Evolutionary conservation across 2,797 vertebrate genomes (phyloP).

Genomic region (Botia kubotai): DNA sequence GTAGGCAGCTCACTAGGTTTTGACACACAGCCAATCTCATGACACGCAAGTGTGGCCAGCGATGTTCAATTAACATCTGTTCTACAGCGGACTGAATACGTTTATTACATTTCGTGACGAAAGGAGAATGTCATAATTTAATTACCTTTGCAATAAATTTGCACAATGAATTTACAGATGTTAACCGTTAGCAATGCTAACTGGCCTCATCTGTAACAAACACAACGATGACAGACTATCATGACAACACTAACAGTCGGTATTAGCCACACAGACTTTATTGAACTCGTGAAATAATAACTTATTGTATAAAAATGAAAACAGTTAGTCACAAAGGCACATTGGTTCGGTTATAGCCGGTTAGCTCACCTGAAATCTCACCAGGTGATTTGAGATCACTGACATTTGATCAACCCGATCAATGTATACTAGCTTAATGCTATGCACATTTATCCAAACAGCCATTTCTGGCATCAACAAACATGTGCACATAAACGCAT

Average conservation of each 20-base stretch:
- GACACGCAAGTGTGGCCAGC: background rate
- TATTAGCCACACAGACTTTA: background rate
- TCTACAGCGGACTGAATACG: background rate
- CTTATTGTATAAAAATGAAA: background rate
- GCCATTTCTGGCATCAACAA: background rate
- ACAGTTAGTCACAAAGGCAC: background rate
- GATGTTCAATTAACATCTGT: conserved; percentile 3
- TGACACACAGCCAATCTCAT: conserved; percentile 20
- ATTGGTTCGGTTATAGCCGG: background rate
- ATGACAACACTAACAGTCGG: background rate
- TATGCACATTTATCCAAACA: no score
- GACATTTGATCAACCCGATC: conserved; percentile 1
- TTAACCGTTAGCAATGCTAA: background rate
- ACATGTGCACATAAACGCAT: background rate
- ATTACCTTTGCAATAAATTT: background rate
- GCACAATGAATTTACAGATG: background rate
- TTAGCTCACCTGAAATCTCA: conserved; percentile 29
- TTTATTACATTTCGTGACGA: background rate
- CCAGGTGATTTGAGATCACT: conserved; percentile 17
- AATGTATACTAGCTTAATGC: no score
- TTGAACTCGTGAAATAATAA: background rate
- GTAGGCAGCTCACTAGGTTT: background rate
- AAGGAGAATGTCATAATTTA: background rate
- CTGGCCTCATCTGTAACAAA: conserved; percentile 27
- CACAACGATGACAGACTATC: conserved; percentile 34